phyloP scores from a whole-genome alignment of 2,888 invertebrate genomes.

The Andrena bucephala region DNA sequence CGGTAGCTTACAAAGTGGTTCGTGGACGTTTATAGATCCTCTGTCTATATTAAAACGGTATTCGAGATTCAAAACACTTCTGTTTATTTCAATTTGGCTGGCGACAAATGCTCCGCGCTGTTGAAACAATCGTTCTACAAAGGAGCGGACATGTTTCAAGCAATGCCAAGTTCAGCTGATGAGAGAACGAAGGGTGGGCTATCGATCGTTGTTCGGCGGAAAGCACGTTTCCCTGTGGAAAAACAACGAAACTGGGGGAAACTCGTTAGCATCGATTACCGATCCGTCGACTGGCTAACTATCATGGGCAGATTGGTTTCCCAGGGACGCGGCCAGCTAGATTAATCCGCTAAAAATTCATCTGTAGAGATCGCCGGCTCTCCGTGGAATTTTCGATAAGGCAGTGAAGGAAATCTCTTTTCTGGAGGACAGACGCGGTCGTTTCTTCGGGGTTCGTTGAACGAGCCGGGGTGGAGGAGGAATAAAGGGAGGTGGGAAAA shows the following conservation, averaged over 20 bases:
- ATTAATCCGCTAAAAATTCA: slow-evolving; percentile 29
- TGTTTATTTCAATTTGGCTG: too few species aligned
- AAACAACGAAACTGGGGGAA: slow-evolving; percentile 6
- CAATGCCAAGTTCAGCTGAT: not conserved
- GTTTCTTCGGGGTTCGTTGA: slow-evolving; percentile 61
- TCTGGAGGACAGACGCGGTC: slow-evolving; percentile 31
- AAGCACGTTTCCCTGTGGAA: not conserved
- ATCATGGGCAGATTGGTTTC: not conserved
- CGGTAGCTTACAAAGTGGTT: too few species aligned
- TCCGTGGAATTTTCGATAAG: slow-evolving; percentile 7
- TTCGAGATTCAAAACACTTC: too few species aligned
- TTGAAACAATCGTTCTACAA: too few species aligned
- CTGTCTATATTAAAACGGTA: too few species aligned
- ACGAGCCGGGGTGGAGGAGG: slow-evolving; percentile 27
- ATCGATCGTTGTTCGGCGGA: slow-evolving; percentile 1
- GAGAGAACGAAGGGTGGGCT: not conserved
- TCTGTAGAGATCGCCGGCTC: slow-evolving; percentile 8
- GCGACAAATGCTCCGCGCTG: too few species aligned
- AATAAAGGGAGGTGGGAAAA: slow-evolving; percentile 33
- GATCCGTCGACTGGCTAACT: not conserved
- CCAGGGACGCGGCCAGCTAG: not conserved
- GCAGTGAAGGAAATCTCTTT: slow-evolving; percentile 24
- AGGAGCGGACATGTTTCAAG: too few species aligned
- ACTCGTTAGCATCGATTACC: not conserved
- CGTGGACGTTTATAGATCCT: too few species aligned